These are phyloP conservation scores for Trissoscelio sp. DNA, from an alignment of 2,888 invertebrate genomes.

Conservation along the genomic window DNA sequence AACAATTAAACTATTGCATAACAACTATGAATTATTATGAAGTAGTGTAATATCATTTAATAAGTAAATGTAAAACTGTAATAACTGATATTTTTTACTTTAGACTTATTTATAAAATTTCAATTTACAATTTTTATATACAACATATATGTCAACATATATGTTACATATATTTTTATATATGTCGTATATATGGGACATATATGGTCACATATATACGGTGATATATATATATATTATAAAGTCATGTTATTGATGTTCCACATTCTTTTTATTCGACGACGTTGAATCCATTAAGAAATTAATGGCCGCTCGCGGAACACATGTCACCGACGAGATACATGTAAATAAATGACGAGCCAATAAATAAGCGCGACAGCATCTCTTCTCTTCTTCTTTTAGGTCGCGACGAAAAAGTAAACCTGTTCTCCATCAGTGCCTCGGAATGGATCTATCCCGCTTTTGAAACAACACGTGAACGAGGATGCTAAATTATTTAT, in stretches of 20 bases:
- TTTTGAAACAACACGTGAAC: constrained; percentile 60
- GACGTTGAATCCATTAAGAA: constrained; percentile 39
- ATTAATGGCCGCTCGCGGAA: constrained; percentile 29
- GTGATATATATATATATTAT: too few relatives aligned
- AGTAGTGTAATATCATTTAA: too few relatives aligned
- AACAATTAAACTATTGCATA: too few relatives aligned
- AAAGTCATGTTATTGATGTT: constrained; percentile 23
- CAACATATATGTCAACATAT: too few relatives aligned
- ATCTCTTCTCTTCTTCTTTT: constrained; percentile 33
- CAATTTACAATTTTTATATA: too few relatives aligned
- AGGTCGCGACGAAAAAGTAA: constrained; percentile 52
- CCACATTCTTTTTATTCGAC: constrained; percentile 33
- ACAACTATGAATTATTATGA: too few relatives aligned
- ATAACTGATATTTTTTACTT: too few relatives aligned
- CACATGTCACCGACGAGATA: constrained; percentile 15
- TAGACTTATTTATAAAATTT: too few relatives aligned
- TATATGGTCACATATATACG: too few relatives aligned
- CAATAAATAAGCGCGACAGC: constrained; percentile 43
- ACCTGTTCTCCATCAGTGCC: constrained; percentile 44
- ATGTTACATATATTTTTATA: too few relatives aligned
- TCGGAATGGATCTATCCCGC: constrained; percentile 52
- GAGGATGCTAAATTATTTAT: constrained; percentile 72
- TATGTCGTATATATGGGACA: too few relatives aligned
- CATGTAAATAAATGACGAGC: constrained; percentile 54
- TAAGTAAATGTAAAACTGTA: too few relatives aligned